Evolutionary conservation across 2,888 invertebrate species (phyloP), one percentile per base, ranked within the genome.

Genomic region (Cheiracanthium punctorium): DNA sequence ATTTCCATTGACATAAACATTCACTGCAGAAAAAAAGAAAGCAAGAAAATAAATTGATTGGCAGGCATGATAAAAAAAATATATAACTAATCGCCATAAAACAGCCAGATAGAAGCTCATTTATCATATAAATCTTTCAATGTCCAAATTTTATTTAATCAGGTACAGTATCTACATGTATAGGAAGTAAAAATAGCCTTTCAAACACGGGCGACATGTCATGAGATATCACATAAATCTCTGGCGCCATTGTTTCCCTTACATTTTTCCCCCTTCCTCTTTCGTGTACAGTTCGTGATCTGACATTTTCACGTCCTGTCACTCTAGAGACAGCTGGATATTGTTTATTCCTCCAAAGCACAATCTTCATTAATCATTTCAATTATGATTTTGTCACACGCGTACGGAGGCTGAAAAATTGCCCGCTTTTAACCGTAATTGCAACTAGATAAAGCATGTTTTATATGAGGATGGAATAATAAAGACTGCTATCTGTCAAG

Each of bases 71-170:
- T n/a, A n/a, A n/a, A n/a, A n/a, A n/a, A n/a, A n/a, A n/a, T n/a
- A n/a, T n/a, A n/a, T n/a, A n/a, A n/a, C n/a, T n/a, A n/a, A n/a
- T n/a, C n/a, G n/a, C n/a, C n/a, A n/a, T n/a, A 58, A 58, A 58
- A 24, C 58, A 58, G 20, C 58, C 2, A 24, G 24, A 24, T 58
- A 24, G 24, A 4, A 37, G n/a, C 58, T 58, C 58, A 58, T 24
- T 58, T 24, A 58, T 58, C 58, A 58, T 7, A 58, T 58, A 24
- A 58, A 58, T 24, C 58, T 58, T 58, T 58, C 58, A 58, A 58
- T 58, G 58, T 58, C 58, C 58, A 58, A 24, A 24, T 58, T 58
- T 58, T 17, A 58, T 58, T 58, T 58, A 58, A 58, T 58, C 58
- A 58, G 58, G 58, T 1, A 24, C 58, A 58, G 7, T 58, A 58